These are phyloP conservation scores for Rhogogaster chlorosoma DNA, from an alignment of 2,888 invertebrate genomes.

Conservation along the genomic window DNA sequence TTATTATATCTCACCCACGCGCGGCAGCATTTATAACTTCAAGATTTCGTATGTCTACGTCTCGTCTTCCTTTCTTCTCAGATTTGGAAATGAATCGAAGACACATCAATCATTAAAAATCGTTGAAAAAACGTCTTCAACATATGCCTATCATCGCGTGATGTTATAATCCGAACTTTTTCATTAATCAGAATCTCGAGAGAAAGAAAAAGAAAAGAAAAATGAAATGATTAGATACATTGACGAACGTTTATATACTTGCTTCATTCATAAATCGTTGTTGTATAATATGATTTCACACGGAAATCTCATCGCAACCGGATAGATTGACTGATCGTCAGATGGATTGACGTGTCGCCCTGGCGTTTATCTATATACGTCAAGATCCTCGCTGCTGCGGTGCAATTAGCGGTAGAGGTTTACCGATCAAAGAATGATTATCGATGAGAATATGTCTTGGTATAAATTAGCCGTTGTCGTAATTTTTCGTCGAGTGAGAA, in stretches of 20 bases:
- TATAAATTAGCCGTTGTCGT: neutral
- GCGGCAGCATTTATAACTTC: neutral
- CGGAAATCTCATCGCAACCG: conserved; percentile 1
- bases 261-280: conserved; percentile 21
- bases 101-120: neutral
- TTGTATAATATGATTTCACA: neutral
- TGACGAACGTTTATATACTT: neutral
- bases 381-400: neutral
- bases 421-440: conserved; percentile 17
- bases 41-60: neutral
- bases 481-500: neutral
- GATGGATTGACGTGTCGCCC: neutral
- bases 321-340: conserved; percentile 28
- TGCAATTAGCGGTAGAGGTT: conserved; percentile 12
- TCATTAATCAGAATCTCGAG: neutral
- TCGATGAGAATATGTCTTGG: conserved; percentile 10
- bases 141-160: neutral
- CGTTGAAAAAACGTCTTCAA: neutral
- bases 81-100: neutral
- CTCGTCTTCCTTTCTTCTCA: neutral
- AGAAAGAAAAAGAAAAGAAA: neutral
- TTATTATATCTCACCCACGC: neutral
- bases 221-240: neutral
- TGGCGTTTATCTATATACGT: neutral
- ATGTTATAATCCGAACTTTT: neutral